These are phyloP conservation scores for Aphelenchoides bicaudatus DNA, from an alignment of 2,888 invertebrate genomes.

Conservation along the genomic window DNA sequence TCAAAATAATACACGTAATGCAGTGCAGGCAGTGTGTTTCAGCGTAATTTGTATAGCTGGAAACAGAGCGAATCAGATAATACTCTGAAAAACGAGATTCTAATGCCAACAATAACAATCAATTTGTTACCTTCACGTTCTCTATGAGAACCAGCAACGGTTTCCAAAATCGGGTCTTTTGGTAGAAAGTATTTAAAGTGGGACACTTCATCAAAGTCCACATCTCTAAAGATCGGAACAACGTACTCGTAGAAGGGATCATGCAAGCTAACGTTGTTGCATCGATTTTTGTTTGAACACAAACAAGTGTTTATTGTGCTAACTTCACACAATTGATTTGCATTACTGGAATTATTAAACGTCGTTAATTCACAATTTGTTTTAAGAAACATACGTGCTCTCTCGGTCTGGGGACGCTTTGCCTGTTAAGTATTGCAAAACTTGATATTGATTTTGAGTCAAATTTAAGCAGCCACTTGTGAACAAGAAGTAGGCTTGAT, in stretches of 20 bases:
- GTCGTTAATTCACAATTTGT: too few relatives aligned
- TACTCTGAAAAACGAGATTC: too few relatives aligned
- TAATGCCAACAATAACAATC: too few relatives aligned
- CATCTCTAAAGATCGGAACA: conserved; percentile 24
- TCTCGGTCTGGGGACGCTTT: not conserved
- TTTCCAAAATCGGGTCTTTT: conserved; percentile 31
- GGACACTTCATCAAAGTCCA: conserved; percentile 35
- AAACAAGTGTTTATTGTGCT: conserved; percentile 32
- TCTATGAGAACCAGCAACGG: too few relatives aligned
- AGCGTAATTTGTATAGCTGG: too few relatives aligned
- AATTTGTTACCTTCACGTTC: too few relatives aligned
- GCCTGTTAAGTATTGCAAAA: conserved; percentile 14
- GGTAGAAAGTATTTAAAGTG: conserved; percentile 36
- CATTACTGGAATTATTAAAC: conserved; percentile 11
- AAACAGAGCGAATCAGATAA: too few relatives aligned
- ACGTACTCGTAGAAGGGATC: conserved; percentile 36
- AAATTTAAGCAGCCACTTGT: conserved; percentile 37
- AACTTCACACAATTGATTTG: conserved; percentile 38
- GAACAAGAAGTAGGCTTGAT: conserved; percentile 33
- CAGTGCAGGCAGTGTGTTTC: too few relatives aligned
- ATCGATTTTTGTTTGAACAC: conserved; percentile 26
- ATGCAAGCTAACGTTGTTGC: conserved; percentile 31
- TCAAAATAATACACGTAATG: too few relatives aligned
- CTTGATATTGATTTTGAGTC: conserved; percentile 25
- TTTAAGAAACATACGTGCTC: too few relatives aligned